Conservation (phyloP, 64 coral and sea anemone genomes). For the Anthopleura sola region DNA sequence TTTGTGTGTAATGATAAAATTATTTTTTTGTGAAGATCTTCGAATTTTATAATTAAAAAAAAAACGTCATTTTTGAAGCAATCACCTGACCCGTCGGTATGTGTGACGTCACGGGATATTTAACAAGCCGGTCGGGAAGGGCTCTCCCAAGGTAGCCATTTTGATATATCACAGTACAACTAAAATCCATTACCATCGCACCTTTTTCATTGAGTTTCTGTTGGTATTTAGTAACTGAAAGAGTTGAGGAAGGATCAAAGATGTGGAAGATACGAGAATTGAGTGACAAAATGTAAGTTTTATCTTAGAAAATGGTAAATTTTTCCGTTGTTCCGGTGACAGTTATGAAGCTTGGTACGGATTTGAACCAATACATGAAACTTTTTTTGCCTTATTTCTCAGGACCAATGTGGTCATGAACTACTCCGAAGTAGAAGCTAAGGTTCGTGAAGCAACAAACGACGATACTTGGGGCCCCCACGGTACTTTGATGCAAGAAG, state of each 20-base stretch:
- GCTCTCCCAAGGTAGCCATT: conserved; percentile 25
- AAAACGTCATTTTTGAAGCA: background rate
- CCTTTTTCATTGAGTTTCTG: background rate
- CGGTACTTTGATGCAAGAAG: conserved; percentile 91
- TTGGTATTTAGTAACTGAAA: background rate
- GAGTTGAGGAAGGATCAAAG: conserved; percentile 18
- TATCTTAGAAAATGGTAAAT: background rate
- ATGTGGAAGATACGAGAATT: conserved; percentile 99
- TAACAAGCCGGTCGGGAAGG: conserved; percentile 7
- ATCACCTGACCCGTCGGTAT: conserved; percentile 38
- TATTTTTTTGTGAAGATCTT: background rate
- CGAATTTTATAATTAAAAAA: background rate
- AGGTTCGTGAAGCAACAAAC: conserved; percentile 98
- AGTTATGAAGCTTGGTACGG: conserved; percentile 15
- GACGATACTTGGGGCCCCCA: conserved; percentile 98
- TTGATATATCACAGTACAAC: background rate
- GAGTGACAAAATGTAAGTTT: conserved; percentile 97
- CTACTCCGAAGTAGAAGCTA: conserved; percentile 96
- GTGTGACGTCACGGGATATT: conserved; percentile 27
- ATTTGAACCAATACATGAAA: conserved; percentile 30
- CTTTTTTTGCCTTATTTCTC: conserved; percentile 23
- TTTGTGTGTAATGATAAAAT: background rate
- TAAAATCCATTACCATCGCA: conserved; percentile 21
- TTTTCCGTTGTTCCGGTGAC: background rate
- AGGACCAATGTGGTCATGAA: conserved; percentile 99